Evolutionary conservation across 2,888 invertebrate genomes (phyloP), one percentile per base, ranked within the genome.

Genomic region (Caradrina clavipalpis): DNA sequence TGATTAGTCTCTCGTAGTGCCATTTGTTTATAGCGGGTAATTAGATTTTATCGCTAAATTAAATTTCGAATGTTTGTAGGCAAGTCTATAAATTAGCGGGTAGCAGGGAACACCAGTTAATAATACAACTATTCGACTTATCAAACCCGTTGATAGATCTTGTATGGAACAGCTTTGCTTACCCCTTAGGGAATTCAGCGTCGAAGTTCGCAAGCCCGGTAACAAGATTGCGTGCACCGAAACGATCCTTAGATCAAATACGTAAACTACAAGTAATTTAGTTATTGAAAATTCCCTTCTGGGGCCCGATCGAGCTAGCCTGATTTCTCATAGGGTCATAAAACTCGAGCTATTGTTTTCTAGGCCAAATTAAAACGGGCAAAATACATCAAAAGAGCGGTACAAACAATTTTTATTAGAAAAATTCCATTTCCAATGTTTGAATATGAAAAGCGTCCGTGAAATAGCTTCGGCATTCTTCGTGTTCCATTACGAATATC

Each of bases 1-100:
- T 90, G 89, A 90, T 90, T 88, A 84, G 82, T 78, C 81, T 82
- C 69, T 76, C 76, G 61, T 72, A 77, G 66, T 78, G 62, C 76
- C 73, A 73, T 81, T 83, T 82, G 73, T 84, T 73, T 82, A 78
- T 68, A 54, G 72, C 65, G 54, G 51, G 70, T 75, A 76, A 82
- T 78, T 71, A 80, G 84, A 84, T 84, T 78, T 71, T 82, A 84
- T 84, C 84, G 59, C 39, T 51, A 54, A 81, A 76, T 80, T 75
- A 55, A 80, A 68, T 68, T 69, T 74, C 64, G 7, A 78, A 59
- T 60, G 54, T 19, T 35, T 65, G 21, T 53, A 61, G 22, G 53
- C 21, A 68, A 56, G 11, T 55, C 45, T 55, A 11, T 55, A 35
- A 49, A 57, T 58, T 42, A 26, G 31, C 22, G 17, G 26, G 17